Evolutionary conservation across 2,797 vertebrate genomes (phyloP).

Genomic region (Alfaro cultratus): DNA sequence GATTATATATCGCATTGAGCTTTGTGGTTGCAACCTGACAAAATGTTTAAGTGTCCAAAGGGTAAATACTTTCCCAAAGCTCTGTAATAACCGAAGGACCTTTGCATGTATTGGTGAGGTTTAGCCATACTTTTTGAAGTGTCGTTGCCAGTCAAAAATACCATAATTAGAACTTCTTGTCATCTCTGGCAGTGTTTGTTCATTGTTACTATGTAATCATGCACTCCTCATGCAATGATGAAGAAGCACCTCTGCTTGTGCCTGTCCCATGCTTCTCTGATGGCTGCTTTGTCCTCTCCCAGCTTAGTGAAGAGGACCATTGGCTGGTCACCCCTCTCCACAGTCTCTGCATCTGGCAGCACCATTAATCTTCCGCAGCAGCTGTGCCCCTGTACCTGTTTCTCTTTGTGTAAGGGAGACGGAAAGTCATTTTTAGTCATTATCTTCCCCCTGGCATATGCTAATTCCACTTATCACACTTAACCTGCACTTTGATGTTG

Average conservation of each 20-base stretch:
- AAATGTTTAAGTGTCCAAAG: neutral
- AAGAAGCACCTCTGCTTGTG: constrained; percentile 48
- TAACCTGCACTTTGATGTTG: constrained; percentile 73
- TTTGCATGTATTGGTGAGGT: constrained; percentile 34
- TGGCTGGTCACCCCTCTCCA: constrained; percentile 72
- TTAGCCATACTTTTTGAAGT: constrained; percentile 46
- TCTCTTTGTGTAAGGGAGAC: constrained; percentile 78
- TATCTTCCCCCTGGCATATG: constrained; percentile 80
- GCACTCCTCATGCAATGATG: constrained; percentile 34
- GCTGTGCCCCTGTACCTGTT: constrained; percentile 77
- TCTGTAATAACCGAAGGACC: constrained; percentile 30
- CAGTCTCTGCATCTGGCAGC: constrained; percentile 77
- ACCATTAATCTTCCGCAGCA: constrained; percentile 79
- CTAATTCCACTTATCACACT: constrained; percentile 80
- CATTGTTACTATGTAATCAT: constrained; percentile 45
- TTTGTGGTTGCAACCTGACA: neutral
- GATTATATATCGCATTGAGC: neutral
- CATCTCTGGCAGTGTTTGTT: constrained; percentile 45
- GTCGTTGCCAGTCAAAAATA: constrained; percentile 38
- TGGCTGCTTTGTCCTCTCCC: constrained; percentile 73
- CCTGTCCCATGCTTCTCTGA: constrained; percentile 46
- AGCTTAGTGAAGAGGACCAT: constrained; percentile 61
- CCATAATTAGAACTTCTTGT: constrained; percentile 43
- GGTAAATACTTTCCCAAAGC: neutral
- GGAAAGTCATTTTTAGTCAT: constrained; percentile 81